Percentiles rank a stretch among this genome's conserved stretches.
Evolutionary conservation across 2,888 invertebrate species (phyloP).

Genomic region (Lithodes maja): DNA sequence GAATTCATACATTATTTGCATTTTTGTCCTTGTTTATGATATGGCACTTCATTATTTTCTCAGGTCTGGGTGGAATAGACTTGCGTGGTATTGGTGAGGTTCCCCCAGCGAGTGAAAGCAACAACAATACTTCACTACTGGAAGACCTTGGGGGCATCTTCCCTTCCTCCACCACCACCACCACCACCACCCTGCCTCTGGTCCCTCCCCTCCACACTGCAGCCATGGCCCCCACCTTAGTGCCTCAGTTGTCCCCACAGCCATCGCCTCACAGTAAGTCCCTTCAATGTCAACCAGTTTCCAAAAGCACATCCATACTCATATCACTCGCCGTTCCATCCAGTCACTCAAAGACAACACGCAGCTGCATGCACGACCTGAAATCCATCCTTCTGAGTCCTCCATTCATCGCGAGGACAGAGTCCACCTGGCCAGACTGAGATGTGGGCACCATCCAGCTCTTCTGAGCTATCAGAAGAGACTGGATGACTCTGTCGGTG

Average conservation of each 20-base stretch:
- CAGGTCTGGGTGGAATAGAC: slow-evolving; percentile 35
- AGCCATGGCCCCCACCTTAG: slow-evolving; percentile 45
- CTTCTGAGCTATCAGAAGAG: too few species aligned
- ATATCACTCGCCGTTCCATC: too few species aligned
- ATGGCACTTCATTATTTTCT: too few species aligned
- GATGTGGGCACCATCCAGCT: too few species aligned
- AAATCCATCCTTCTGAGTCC: too few species aligned
- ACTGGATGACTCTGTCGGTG: too few species aligned
- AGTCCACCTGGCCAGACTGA: too few species aligned
- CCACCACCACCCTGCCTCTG: background rate
- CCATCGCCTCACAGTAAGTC: background rate
- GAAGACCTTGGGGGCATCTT: slow-evolving; percentile 46
- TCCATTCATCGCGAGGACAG: too few species aligned
- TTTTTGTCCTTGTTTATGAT: background rate
- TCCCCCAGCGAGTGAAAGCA: background rate
- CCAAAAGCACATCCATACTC: too few species aligned
- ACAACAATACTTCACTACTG: slow-evolving; percentile 42
- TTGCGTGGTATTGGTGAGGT: background rate
- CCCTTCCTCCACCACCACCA: background rate
- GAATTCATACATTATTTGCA: background rate
- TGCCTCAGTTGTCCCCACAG: slow-evolving; percentile 32
- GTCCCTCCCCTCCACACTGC: slow-evolving; percentile 16
- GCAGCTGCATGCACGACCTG: too few species aligned
- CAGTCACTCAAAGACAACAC: too few species aligned
- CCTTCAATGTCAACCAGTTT: too few species aligned